Percentiles rank a stretch among this genome's conserved stretches.
These are phyloP conservation scores for Fragum whitleyi DNA, from an alignment of 2,888 invertebrate genomes.

Conservation along the genomic window DNA sequence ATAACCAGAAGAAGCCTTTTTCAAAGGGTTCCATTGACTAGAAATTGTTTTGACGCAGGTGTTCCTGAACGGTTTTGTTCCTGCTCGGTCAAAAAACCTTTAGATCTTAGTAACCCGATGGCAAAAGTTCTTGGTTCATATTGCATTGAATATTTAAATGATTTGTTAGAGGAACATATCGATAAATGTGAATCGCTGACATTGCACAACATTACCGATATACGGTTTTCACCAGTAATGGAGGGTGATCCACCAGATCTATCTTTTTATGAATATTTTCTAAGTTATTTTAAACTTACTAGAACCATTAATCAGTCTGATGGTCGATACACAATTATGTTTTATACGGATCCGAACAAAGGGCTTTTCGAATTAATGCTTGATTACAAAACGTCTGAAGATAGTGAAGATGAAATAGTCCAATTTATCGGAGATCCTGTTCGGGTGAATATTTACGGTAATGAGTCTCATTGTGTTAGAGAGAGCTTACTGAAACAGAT, in stretches of 20 bases:
- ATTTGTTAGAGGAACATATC: constrained; percentile 84
- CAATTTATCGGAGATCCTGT: constrained; percentile 88
- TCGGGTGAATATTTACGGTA: constrained; percentile 85
- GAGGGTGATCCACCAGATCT: neutral
- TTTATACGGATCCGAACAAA: constrained; percentile 88
- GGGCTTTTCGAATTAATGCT: constrained; percentile 93
- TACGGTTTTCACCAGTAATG: constrained; percentile 23
- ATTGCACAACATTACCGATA: constrained; percentile 43
- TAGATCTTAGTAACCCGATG: neutral
- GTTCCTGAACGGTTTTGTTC: constrained; percentile 95
- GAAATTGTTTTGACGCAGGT: constrained; percentile 91
- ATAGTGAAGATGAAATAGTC: constrained; percentile 80
- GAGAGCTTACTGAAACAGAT: constrained; percentile 47
- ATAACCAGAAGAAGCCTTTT: constrained; percentile 88
- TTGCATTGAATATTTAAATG: neutral
- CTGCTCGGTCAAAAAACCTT: constrained; percentile 89
- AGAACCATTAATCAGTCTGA: neutral
- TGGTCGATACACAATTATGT: constrained; percentile 87
- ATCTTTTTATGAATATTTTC: neutral
- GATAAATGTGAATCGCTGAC: constrained; percentile 72
- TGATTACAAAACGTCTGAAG: constrained; percentile 81
- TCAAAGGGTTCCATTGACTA: constrained; percentile 89
- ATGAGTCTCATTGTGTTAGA: constrained; percentile 84
- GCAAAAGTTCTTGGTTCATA: constrained; percentile 47
- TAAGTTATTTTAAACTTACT: neutral